Conservation (phyloP, 2,888 invertebrate genomes). For the Pelosia muscerda region DNA sequence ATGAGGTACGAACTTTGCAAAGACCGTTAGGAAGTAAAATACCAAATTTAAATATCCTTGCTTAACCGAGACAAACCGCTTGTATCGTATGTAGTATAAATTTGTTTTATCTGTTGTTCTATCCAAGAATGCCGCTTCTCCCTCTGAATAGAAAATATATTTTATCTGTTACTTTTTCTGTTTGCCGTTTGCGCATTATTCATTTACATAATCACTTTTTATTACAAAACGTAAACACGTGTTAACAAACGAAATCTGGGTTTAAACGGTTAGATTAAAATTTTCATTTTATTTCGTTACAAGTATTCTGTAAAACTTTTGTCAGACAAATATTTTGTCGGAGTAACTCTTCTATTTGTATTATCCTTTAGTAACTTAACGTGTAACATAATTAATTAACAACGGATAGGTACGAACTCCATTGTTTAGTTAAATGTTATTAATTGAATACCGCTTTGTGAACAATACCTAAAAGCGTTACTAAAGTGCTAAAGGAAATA, state of each 20-base stretch:
- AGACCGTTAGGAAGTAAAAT: no score
- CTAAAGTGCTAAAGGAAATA: slow-evolving; percentile 11
- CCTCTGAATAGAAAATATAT: no score
- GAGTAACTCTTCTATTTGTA: slow-evolving; percentile 60
- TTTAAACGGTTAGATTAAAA: slow-evolving; percentile 55
- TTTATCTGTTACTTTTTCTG: no score
- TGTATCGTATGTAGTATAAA: no score
- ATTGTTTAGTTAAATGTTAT: slow-evolving; percentile 39
- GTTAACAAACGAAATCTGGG: slow-evolving; percentile 53
- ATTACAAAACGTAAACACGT: slow-evolving; percentile 18
- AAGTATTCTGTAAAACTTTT: slow-evolving; percentile 59
- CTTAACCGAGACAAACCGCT: no score
- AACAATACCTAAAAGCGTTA: slow-evolving; percentile 21
- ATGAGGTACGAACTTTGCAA: no score
- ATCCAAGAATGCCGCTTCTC: no score
- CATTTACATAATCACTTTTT: background rate
- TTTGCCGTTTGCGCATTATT: background rate
- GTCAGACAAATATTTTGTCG: slow-evolving; percentile 66
- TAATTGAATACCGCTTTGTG: slow-evolving; percentile 35
- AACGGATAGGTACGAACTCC: slow-evolving; percentile 28
- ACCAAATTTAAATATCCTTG: no score
- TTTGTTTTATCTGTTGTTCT: no score
- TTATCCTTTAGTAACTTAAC: slow-evolving; percentile 52
- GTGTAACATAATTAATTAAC: slow-evolving; percentile 36
- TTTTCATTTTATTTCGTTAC: slow-evolving; percentile 61